Conservation (phyloP, 2,113 vertebrate species). For the Xiphorhynchus elegans region DNA sequence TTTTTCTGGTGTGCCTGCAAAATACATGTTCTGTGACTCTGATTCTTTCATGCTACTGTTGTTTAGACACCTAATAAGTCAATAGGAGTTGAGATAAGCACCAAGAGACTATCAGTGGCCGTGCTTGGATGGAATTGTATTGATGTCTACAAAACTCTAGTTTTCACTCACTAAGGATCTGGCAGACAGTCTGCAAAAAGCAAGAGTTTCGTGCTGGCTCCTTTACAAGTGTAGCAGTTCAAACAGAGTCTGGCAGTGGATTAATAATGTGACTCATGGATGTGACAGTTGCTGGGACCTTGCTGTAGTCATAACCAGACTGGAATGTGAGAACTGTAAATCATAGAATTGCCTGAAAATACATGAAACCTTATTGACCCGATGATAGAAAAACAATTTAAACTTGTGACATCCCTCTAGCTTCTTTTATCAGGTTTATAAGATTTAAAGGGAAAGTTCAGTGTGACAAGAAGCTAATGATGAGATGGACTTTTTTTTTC, state of each 20-base stretch:
- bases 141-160: neutral
- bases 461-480: neutral
- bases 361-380: neutral
- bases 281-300: conserved; percentile 12
- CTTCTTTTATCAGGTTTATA: conserved; percentile 25
- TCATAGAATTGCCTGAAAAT: conserved; percentile 30
- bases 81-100: neutral
- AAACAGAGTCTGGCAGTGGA: conserved; percentile 38
- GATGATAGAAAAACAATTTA: neutral
- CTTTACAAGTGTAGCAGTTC: conserved; percentile 18
- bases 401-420: neutral
- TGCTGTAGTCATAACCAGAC: conserved; percentile 26
- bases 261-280: conserved; percentile 51
- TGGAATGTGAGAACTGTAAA: conserved; percentile 55
- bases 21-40: neutral
- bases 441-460: conserved; percentile 55
- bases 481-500: neutral
- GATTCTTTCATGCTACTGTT: conserved; percentile 10
- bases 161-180: neutral
- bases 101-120: neutral
- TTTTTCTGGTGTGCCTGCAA: neutral
- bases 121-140: neutral
- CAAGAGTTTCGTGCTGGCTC: neutral
- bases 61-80: conserved; percentile 45
- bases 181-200: neutral